Percentiles rank a stretch among this genome's conserved stretches.
Conservation (phyloP, 2,113 vertebrate species). For the Halichoerus grypus region DNA sequence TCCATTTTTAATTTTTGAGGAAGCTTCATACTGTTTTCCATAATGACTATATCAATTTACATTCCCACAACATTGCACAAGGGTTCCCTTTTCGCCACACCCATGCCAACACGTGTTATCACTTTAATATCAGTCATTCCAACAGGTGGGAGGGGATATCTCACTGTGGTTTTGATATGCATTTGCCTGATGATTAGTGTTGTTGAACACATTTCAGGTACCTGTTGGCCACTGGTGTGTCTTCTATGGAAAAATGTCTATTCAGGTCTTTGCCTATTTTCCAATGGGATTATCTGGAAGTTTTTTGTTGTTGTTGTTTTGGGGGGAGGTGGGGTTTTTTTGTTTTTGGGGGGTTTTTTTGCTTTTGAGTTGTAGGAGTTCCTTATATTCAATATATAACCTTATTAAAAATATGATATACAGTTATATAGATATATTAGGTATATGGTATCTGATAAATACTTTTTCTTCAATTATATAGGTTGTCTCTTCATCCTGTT, state of each 20-base stretch:
- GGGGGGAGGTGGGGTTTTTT: no score
- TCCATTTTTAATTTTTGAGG: background rate
- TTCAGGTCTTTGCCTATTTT: background rate
- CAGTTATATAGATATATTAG: no score
- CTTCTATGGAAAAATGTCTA: background rate
- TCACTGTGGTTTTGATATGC: background rate
- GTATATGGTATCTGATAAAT: background rate
- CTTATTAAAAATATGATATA: no score
- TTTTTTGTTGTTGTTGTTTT: no score
- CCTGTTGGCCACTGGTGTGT: background rate
- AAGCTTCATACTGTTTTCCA: background rate
- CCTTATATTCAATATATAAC: background rate
- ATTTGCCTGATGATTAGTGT: background rate
- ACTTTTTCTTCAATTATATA: background rate
- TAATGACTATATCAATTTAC: background rate
- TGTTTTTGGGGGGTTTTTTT: background rate
- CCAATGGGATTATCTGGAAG: background rate
- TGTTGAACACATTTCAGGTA: background rate
- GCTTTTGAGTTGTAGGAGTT: background rate
- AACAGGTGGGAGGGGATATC: no score
- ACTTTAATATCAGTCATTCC: background rate
- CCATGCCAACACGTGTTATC: background rate
- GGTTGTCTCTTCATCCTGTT: background rate
- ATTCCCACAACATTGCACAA: background rate
- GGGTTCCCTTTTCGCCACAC: background rate